Evolutionary conservation across 2,113 vertebrate genomes (phyloP), one percentile per base, ranked within the genome.

Genomic region (Otocyon megalotis): DNA sequence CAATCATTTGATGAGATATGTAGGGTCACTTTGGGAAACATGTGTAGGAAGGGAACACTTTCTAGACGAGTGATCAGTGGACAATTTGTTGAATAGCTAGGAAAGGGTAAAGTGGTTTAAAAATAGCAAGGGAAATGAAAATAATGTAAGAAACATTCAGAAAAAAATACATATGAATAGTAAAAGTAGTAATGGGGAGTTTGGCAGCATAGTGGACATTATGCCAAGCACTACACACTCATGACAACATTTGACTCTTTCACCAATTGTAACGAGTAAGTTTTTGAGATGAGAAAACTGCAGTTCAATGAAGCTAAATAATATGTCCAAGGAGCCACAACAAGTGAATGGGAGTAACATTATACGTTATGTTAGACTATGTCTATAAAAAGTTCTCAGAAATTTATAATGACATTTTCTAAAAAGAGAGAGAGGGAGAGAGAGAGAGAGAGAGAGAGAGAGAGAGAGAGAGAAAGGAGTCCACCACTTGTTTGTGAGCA

Each of bases 211-310:
- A 53, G 22, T 83, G 14, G 37, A 53, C 15, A 22, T 56, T 65
- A 37, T 35, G 8, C 17, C 30, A 35, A 54, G 9, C 1, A 13
- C 1, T 56, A 54, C 6, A 28, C 48, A 56, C 3, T 20, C 8
- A 22, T 11, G 4, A 56, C 22, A 43, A 62, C 32, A 65, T 93
- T 72, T 32, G 30, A 88, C 19, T 77, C n/a, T 81, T 6, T 35
- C n/a, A 37, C 50, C 50, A 71, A 48, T 9, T 19, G 19, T 67
- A 53, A 0, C 0, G 53, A 60, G 16, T 60, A 48, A 0, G 4
- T 88, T 84, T 93, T 88, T 58, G 15, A 80, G 14, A 13, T 13
- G 37, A 56, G 24, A 22, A 87, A 71, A 53, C 5, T 26, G 15
- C 24, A 90, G 1, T 1, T 80, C 14, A 32, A 1, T 11, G 4